Conservation (phyloP, 2,888 invertebrate genomes). For the Microctonus brassicae region DNA sequence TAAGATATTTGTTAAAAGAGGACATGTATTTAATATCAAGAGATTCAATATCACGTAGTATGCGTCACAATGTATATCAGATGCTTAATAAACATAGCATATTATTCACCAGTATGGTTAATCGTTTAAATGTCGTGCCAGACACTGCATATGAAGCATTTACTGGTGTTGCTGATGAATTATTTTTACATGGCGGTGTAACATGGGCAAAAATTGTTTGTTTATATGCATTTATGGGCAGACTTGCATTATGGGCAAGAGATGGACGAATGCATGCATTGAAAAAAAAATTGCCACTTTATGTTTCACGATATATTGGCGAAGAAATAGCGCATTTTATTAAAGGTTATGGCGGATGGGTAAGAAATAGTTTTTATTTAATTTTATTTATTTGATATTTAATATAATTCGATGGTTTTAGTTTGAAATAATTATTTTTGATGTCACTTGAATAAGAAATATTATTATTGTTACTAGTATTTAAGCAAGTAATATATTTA, state of each 20-base stretch:
- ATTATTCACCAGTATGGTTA: conserved; percentile 70
- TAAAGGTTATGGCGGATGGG: conserved; percentile 70
- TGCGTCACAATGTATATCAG: conserved; percentile 69
- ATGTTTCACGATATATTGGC: conserved; percentile 68
- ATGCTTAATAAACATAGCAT: conserved; percentile 70
- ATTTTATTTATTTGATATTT: conserved; percentile 16
- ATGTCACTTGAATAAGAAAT: too few species aligned
- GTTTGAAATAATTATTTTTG: too few species aligned
- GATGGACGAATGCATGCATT: conserved; percentile 65
- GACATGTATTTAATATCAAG: conserved; percentile 65
- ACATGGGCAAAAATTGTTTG: conserved; percentile 70
- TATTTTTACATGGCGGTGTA: conserved; percentile 67
- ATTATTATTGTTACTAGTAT: too few species aligned
- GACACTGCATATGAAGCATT: conserved; percentile 68
- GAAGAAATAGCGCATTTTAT: conserved; percentile 69
- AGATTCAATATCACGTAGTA: conserved; percentile 68
- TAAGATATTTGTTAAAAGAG: conserved; percentile 65
- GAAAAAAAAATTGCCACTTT: conserved; percentile 64
- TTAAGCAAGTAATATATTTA: too few species aligned
- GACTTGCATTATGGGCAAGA: conserved; percentile 66
- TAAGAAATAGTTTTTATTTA: too few species aligned
- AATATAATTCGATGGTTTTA: too few species aligned
- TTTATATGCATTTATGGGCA: conserved; percentile 69
- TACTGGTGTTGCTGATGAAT: conserved; percentile 69
- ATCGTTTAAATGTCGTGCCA: conserved; percentile 67